Conservation (phyloP, 2,888 invertebrate genomes). For the Lacanobia wlatinum region DNA sequence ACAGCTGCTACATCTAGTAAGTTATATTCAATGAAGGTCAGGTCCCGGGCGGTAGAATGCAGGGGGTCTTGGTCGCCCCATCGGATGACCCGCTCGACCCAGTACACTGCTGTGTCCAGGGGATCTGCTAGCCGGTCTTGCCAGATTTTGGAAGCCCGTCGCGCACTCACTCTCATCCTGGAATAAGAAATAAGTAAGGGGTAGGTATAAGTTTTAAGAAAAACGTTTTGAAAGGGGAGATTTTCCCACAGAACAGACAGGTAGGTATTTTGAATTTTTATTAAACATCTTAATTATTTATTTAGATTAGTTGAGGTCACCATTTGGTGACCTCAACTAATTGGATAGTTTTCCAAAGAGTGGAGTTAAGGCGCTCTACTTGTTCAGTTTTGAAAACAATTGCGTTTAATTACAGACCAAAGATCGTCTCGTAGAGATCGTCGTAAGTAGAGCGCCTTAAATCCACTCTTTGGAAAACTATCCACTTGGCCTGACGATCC, state of each 20-base stretch:
- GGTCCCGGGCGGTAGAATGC: conserved; percentile 77
- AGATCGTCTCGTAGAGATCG: too few species aligned
- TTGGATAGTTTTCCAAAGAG: too few species aligned
- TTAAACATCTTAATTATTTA: too few species aligned
- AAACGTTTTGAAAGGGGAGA: not conserved
- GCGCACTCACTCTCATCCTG: conserved; percentile 86
- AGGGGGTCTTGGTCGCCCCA: conserved; percentile 82
- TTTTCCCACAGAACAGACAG: too few species aligned
- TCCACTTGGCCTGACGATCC: too few species aligned
- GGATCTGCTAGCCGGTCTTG: conserved; percentile 88
- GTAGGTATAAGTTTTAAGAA: not conserved
- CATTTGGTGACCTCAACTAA: too few species aligned
- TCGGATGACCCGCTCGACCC: conserved; percentile 90
- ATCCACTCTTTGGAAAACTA: too few species aligned
- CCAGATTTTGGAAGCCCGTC: conserved; percentile 87
- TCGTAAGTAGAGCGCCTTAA: too few species aligned
- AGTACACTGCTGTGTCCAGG: conserved; percentile 90
- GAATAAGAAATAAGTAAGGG: conserved; percentile 53
- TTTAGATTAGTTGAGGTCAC: too few species aligned
- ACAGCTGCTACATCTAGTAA: conserved; percentile 81
- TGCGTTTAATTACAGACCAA: too few species aligned
- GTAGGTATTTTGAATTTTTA: not conserved
- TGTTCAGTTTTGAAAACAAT: too few species aligned
- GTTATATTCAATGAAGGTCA: conserved; percentile 78
- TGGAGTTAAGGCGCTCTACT: too few species aligned